Percentiles rank a stretch among this genome's conserved stretches.
Conservation (phyloP, 2,113 vertebrate genomes). For the Melierax canorus region DNA sequence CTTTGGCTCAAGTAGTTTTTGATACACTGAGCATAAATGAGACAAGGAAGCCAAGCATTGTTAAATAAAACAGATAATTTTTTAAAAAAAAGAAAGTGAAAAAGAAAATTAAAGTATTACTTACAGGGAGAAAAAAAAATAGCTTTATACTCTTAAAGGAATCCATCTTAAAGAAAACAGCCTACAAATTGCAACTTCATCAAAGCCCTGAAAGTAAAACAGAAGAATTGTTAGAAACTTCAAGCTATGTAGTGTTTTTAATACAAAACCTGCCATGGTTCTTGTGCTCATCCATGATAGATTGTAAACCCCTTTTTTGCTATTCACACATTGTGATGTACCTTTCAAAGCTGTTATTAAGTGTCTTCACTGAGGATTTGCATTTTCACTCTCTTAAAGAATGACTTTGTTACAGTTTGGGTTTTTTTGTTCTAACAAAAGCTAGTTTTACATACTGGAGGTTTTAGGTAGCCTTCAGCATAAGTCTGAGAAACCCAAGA, state of each 20-base stretch:
- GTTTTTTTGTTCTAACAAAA: background rate
- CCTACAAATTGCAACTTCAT: background rate
- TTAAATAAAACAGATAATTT: background rate
- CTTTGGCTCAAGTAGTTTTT: background rate
- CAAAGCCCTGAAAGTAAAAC: background rate
- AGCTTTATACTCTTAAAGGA: background rate
- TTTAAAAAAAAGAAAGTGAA: background rate
- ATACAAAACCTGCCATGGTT: background rate
- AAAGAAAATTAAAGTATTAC: background rate
- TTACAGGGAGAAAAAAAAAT: background rate
- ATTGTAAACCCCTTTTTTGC: background rate
- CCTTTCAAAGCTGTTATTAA: background rate
- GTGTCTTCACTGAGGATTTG: background rate
- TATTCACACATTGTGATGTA: background rate
- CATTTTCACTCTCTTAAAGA: background rate
- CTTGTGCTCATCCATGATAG: background rate
- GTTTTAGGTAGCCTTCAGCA: background rate
- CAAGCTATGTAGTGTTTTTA: background rate
- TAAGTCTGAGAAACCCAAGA: background rate
- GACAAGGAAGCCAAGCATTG: background rate
- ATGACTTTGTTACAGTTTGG: background rate
- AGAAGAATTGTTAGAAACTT: background rate
- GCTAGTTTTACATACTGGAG: background rate
- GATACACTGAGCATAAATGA: background rate
- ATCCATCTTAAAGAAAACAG: background rate